phyloP scores from a whole-genome alignment of 2,113 vertebrate species.

The Hippocampus mohnikei region DNA sequence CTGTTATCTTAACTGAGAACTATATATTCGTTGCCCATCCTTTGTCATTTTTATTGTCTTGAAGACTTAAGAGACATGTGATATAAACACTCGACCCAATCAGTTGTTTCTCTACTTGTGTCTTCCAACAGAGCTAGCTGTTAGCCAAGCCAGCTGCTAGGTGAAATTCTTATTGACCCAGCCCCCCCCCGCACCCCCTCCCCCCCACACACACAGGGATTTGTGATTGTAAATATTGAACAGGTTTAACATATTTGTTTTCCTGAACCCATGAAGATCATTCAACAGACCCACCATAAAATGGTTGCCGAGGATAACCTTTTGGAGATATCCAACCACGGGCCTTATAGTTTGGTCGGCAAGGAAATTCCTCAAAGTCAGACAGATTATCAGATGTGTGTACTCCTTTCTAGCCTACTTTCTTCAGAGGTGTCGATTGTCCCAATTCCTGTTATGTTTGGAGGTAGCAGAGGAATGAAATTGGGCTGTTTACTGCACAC shows the following conservation, averaged over 20 bases:
- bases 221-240: not conserved
- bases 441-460: slow-evolving; percentile 1
- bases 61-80: too few species aligned
- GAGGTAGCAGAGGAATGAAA: slow-evolving; percentile 38
- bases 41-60: too few species aligned
- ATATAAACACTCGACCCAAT: too few species aligned
- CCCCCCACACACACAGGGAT: not conserved
- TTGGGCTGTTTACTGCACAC: slow-evolving; percentile 51
- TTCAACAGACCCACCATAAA: not conserved
- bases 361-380: not conserved
- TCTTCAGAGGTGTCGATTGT: not conserved
- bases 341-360: not conserved
- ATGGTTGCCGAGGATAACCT: not conserved
- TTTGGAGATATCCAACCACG: not conserved
- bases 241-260: not conserved
- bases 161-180: not conserved
- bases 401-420: not conserved
- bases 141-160: not conserved
- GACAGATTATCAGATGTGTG: not conserved
- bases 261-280: not conserved
- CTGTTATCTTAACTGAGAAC: too few species aligned
- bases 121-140: not conserved
- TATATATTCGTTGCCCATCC: too few species aligned
- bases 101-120: not conserved
- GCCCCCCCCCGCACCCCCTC: too few species aligned